A percentile compares a stretch with the other conserved stretches of the same genome.
These are phyloP conservation scores for Acrossocheilus fasciatus DNA, from an alignment of 2,797 vertebrate species.

Conservation along the genomic window DNA sequence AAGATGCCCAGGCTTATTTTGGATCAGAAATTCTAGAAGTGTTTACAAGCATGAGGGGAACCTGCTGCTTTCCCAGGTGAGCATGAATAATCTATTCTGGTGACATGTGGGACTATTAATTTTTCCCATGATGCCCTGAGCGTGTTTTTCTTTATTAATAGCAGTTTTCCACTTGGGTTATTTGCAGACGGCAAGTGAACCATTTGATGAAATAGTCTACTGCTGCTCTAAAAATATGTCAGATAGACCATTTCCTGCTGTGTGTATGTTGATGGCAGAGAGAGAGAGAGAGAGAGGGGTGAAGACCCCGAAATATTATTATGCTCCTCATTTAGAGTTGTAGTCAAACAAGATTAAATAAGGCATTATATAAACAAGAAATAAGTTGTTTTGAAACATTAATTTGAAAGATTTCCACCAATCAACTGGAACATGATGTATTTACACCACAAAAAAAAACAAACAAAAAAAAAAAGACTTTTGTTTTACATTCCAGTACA, in stretches of 20 bases:
- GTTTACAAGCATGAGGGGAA: slow-evolving; percentile 59
- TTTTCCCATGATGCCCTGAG: slow-evolving; percentile 44
- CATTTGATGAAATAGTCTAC: slow-evolving; percentile 46
- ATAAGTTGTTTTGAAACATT: neutral
- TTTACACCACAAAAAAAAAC: neutral
- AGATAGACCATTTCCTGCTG: slow-evolving; percentile 41
- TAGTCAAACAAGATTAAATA: neutral
- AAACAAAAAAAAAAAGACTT: neutral
- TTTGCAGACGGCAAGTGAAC: slow-evolving; percentile 52
- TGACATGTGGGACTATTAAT: slow-evolving; percentile 47
- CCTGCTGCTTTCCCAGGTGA: slow-evolving; percentile 61
- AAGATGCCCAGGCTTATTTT: slow-evolving; percentile 38
- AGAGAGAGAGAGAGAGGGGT: neutral
- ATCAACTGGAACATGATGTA: neutral
- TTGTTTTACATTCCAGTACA: neutral
- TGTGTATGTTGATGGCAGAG: neutral
- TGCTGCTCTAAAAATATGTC: slow-evolving; percentile 54
- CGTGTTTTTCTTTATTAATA: slow-evolving; percentile 49
- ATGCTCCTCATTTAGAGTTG: neutral
- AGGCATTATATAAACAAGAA: neutral
- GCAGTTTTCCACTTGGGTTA: slow-evolving; percentile 56
- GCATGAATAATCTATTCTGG: neutral
- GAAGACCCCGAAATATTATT: neutral
- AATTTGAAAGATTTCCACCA: neutral
- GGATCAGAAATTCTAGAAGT: slow-evolving; percentile 54